Evolutionary conservation across 2,797 vertebrate species (phyloP).

Genomic region (Liparis tanakae): DNA sequence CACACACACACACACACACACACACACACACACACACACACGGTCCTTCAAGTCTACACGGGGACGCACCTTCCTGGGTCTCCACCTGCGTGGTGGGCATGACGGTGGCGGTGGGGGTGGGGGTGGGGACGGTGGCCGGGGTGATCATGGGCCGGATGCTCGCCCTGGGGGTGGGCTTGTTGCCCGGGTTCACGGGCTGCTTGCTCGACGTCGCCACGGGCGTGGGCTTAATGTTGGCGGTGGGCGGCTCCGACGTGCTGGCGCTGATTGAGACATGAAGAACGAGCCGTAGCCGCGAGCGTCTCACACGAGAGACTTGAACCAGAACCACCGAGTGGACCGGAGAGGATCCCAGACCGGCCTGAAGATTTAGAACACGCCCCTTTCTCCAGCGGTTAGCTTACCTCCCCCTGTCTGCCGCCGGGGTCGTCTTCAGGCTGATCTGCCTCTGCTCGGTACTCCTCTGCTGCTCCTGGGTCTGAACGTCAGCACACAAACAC

Average conservation of each 20-base stretch:
- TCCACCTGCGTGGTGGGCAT: conserved; percentile 99
- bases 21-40: neutral
- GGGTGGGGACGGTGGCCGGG: conserved; percentile 92
- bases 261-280: conserved; percentile 80
- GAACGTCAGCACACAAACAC: conserved; percentile 20
- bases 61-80: conserved; percentile 90
- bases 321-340: neutral
- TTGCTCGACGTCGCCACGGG: conserved; percentile 93
- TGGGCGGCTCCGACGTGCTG: conserved; percentile 94
- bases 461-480: conserved; percentile 95
- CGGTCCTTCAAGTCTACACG: neutral
- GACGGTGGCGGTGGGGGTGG: conserved; percentile 96
- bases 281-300: neutral
- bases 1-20: neutral
- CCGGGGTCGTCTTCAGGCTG: conserved; percentile 91
- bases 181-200: conserved; percentile 92
- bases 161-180: conserved; percentile 96
- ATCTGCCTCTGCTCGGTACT: conserved; percentile 89
- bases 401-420: conserved; percentile 95
- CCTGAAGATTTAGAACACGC: too few species aligned
- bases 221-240: conserved; percentile 98
- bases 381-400: too few species aligned
- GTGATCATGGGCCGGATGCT: conserved; percentile 99
- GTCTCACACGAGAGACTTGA: neutral
- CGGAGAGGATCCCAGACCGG: too few species aligned